phyloP scores from a whole-genome alignment of 2,888 invertebrate species.

The Odontomyia ornata region DNA sequence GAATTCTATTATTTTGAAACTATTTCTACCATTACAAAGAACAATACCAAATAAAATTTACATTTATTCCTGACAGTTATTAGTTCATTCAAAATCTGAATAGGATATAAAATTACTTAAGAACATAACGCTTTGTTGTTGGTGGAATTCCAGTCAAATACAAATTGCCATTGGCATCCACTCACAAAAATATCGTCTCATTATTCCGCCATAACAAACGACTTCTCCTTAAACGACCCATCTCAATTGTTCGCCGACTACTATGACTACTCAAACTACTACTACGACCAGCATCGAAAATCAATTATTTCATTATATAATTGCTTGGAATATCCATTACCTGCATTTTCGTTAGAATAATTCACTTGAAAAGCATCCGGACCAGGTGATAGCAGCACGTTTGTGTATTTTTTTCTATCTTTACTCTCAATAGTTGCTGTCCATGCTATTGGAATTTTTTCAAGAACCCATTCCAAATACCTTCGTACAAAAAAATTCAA shows the following conservation, averaged over 20 bases:
- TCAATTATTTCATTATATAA: constrained; percentile 34
- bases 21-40: too few species aligned
- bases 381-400: constrained; percentile 26
- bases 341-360: constrained; percentile 28
- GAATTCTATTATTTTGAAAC: too few species aligned
- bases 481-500: constrained; percentile 21
- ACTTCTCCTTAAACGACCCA: not conserved
- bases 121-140: too few species aligned
- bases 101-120: too few species aligned
- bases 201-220: not conserved
- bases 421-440: not conserved
- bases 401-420: not conserved
- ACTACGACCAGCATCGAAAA: not conserved
- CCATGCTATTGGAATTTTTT: constrained; percentile 33
- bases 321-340: constrained; percentile 22
- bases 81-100: too few species aligned
- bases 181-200: not conserved
- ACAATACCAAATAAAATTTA: too few species aligned
- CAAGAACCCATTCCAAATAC: constrained; percentile 30
- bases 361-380: not conserved
- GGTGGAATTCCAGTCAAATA: too few species aligned
- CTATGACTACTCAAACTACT: not conserved
- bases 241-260: not conserved
- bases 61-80: too few species aligned
- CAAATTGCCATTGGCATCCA: too few species aligned